A percentile compares a stretch with the other conserved stretches of the same genome.
Evolutionary conservation across 1,140 invertebrate genomes (phyloP).

Genomic region (Drosophila sturtevanti): DNA sequence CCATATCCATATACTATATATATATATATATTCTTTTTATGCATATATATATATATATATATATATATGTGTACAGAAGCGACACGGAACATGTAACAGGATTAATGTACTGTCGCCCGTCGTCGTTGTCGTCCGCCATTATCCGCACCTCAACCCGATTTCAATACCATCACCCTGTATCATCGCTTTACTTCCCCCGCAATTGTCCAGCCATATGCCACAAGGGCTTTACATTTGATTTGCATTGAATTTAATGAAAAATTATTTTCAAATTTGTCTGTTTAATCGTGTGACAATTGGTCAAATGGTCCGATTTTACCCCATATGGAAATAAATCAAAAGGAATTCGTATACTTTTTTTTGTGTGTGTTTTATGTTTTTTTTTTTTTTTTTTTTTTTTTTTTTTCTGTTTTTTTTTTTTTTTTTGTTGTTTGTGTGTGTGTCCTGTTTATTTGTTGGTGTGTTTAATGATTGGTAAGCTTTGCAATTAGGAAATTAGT

Average conservation of each 20-base stretch:
- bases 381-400: constrained; percentile 27
- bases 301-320: constrained; percentile 47
- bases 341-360: constrained; percentile 34
- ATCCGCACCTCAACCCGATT: neutral
- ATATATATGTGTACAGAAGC: constrained; percentile 20
- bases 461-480: constrained; percentile 76
- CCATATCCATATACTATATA: constrained; percentile 25
- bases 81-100: constrained; percentile 59
- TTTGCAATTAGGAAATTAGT: constrained; percentile 81
- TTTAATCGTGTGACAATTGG: constrained; percentile 80
- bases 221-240: constrained; percentile 72
- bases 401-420: constrained; percentile 18
- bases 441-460: constrained; percentile 32
- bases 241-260: constrained; percentile 80
- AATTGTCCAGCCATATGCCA: constrained; percentile 54
- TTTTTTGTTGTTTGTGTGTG: constrained; percentile 17
- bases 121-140: neutral
- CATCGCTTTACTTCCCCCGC: neutral
- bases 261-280: constrained; percentile 81
- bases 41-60: constrained; percentile 16
- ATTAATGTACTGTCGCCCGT: constrained; percentile 67
- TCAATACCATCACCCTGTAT: neutral
- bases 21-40: constrained; percentile 19
- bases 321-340: constrained; percentile 64
- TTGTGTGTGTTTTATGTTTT: constrained; percentile 5